These are phyloP conservation scores for Cyclina sinensis DNA, from an alignment of 1,140 invertebrate species.

Conservation along the genomic window DNA sequence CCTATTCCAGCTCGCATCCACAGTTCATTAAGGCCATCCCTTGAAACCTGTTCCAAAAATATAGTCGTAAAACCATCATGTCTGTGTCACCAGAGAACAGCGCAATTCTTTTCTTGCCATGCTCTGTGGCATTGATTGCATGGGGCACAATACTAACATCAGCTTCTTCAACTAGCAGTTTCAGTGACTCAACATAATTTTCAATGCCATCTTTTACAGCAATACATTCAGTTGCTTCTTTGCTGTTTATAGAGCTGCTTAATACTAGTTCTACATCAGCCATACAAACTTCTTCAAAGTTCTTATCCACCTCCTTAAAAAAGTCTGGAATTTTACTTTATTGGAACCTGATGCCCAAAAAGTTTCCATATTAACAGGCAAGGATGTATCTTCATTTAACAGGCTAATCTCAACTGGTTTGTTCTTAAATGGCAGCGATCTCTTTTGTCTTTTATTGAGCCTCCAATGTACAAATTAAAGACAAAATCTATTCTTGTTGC, in stretches of 20 bases:
- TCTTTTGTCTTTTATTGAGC: constrained; percentile 29
- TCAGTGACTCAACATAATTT: neutral
- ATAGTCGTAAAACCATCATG: neutral
- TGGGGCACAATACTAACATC: constrained; percentile 27
- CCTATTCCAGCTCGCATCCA: constrained; percentile 29
- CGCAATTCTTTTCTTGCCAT: neutral
- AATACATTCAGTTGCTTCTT: neutral
- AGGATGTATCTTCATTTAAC: neutral
- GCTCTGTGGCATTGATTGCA: neutral
- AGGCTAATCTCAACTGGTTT: constrained; percentile 10
- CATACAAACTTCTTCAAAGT: neutral
- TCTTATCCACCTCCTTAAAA: neutral
- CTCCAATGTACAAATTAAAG: constrained; percentile 11
- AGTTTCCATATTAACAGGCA: constrained; percentile 27
- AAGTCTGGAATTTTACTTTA: constrained; percentile 28
- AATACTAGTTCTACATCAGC: neutral
- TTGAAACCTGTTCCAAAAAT: neutral
- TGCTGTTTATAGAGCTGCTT: neutral
- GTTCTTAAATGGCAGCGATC: neutral
- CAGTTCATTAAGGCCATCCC: neutral
- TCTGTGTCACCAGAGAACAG: neutral
- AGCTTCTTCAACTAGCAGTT: constrained; percentile 19
- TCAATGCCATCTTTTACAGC: neutral
- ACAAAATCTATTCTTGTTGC: constrained; percentile 36
- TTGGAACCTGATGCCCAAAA: constrained; percentile 10